Conservation (phyloP, 1,140 invertebrate species). For the Rhopalosiphum padi region DNA sequence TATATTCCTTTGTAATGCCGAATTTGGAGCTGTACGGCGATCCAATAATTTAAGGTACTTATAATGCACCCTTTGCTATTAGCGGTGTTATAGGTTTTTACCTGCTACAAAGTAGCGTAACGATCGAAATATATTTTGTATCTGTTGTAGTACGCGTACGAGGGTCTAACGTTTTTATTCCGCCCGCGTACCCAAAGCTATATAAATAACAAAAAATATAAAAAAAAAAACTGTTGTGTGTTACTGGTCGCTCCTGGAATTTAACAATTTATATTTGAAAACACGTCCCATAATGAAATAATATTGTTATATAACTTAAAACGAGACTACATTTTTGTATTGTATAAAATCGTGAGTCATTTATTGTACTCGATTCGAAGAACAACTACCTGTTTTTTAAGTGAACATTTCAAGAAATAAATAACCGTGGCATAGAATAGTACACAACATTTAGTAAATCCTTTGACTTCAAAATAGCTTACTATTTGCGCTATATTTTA, state of each 20-base stretch:
- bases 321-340: neutral
- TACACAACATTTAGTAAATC: too few species aligned
- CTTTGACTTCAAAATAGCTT: too few species aligned
- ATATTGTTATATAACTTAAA: neutral
- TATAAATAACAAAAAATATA: neutral
- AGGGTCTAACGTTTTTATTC: neutral
- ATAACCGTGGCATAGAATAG: too few species aligned
- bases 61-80: neutral
- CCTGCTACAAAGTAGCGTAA: neutral
- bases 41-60: slow-evolving; percentile 9
- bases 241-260: neutral
- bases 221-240: neutral
- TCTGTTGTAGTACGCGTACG: neutral
- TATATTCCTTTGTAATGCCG: slow-evolving; percentile 5
- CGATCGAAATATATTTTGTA: neutral
- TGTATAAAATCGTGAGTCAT: neutral
- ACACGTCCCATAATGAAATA: neutral
- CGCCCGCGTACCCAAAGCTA: neutral
- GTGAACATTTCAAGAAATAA: neutral
- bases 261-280: neutral
- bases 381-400: neutral
- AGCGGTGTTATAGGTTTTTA: neutral
- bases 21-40: neutral
- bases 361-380: neutral
- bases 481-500: too few species aligned